Evolutionary conservation across 2,797 vertebrate genomes (phyloP), one percentile per base, ranked within the genome.

Genomic region (Cynopterus sphinx): DNA sequence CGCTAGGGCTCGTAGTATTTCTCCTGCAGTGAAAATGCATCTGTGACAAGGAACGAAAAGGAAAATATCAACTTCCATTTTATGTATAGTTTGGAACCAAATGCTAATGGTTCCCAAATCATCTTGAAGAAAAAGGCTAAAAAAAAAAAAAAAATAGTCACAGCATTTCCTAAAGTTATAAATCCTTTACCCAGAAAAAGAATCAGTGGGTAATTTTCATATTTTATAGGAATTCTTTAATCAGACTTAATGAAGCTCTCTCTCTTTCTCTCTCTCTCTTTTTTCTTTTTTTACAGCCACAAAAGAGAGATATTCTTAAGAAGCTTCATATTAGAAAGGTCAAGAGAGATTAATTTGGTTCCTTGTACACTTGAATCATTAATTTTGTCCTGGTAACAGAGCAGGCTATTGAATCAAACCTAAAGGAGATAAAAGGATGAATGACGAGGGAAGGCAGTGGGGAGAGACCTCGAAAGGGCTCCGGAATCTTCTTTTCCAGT

Each of bases 261-360:
- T 57, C 1, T 39, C 21, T 68, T 33, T 33, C 33, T 33, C 33
- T 33, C 33, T 33, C 33, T n/a, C 19, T n/a, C 16, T 36, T 11
- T 39, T 13, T 70, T 68, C 33, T 41, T 61, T 55, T 79, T 65
- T 36, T 19, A 70, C 6, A 84, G 85, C 21, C 87, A 78, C 65
- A 78, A 81, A 97, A 96, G 83, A 91, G 77, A 87, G 83, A 91
- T 81, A 87, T 13, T 16, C 43, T 43, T 9, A 43, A 43, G 43
- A 43, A 43, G 88, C 51, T 92, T 96, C 59, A 36, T 68, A 67
- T 96, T 94, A 95, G n/a, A 97, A 95, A 96, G 95, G 94, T 94
- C 93, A 96, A 95, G 78, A 94, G 82, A 96, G 92, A 97, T 96
- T 96, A 91, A 96, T 95, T 90, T 96, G 49, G 65, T 81, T 95